Evolutionary conservation across 2,797 vertebrate species (phyloP), one percentile per base, ranked within the genome.

Genomic region (Neosalanx taihuensis): DNA sequence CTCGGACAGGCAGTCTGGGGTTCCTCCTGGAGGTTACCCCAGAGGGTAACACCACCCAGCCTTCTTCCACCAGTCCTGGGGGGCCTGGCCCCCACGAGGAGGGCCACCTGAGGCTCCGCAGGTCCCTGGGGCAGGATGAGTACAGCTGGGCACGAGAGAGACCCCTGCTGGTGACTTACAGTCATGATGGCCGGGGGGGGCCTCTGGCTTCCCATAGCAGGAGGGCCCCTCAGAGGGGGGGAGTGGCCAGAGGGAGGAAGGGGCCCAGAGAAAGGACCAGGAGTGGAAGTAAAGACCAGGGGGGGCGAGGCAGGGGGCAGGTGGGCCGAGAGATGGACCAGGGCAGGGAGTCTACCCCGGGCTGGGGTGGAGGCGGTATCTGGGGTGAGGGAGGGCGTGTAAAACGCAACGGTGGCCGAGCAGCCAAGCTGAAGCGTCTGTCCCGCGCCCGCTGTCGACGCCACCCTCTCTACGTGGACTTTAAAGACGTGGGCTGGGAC

Each of bases 401-500:
- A 67, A 94, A 94, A 83, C 85, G 93, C 75, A 93, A 93, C 0
- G 91, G 91, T 0, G 88, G 92, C 0, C 90, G 91, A 18, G 89
- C 89, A 2, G 89, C 88, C 0, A 94, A 93, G 78, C 89, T 93
- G 72, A 93, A 94, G 76, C 88, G 89, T 3, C 87, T 94, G 37
- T 92, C 90, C 9, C 89, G 89, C 0, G 84, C 90, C 59, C 87
- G 91, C 59, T 95, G 94, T 72, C 91, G 91, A 37, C 92, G 94
- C 10, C 93, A 95, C 77, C 91, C 92, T 18, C 87, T 95, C 2
- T 93, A 94, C n/a, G 93, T 95, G 78, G 94, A 95, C 81, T 95
- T 95, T 85, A 94, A 91, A 3, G 93, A 93, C 0, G 94, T 95
- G 9, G 94, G 94, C 17, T 95, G 94, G 94, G 93, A 94, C 75